Conservation (phyloP, 2,888 invertebrate species). For the Erebia palarica region DNA sequence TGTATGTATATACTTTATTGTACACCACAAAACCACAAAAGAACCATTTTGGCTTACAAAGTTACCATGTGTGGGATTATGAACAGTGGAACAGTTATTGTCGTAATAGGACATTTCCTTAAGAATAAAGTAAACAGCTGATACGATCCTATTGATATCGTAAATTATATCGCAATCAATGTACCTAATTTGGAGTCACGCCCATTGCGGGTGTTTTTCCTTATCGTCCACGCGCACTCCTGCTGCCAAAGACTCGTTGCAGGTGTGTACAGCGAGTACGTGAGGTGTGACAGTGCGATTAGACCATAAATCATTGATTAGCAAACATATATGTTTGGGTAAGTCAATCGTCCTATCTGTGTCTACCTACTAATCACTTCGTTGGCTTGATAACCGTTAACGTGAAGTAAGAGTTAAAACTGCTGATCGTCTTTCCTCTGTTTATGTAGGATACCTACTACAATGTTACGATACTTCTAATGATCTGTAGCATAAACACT, state of each 20-base stretch:
- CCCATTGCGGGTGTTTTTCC: slow-evolving; percentile 12
- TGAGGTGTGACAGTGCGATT: slow-evolving; percentile 15
- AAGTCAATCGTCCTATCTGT: neutral
- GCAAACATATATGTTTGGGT: neutral
- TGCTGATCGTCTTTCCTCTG: neutral
- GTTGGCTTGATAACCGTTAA: neutral
- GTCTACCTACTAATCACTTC: neutral
- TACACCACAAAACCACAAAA: too few species aligned
- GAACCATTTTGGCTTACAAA: too few species aligned
- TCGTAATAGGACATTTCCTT: neutral
- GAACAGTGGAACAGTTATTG: too few species aligned
- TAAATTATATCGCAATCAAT: slow-evolving; percentile 1
- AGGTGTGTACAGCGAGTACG: slow-evolving; percentile 14
- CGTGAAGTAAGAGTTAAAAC: neutral
- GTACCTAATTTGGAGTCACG: slow-evolving; percentile 12
- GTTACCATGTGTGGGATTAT: too few species aligned
- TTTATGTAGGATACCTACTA: too few species aligned
- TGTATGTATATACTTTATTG: too few species aligned
- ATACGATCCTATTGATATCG: neutral
- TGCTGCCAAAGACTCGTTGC: neutral
- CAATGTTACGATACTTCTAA: too few species aligned
- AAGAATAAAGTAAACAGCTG: slow-evolving; percentile 12
- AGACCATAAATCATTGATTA: slow-evolving; percentile 18
- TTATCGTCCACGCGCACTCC: slow-evolving; percentile 19
- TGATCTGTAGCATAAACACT: too few species aligned